Conservation (phyloP, 1,140 invertebrate species). For the Trypoxylus dichotomus region DNA sequence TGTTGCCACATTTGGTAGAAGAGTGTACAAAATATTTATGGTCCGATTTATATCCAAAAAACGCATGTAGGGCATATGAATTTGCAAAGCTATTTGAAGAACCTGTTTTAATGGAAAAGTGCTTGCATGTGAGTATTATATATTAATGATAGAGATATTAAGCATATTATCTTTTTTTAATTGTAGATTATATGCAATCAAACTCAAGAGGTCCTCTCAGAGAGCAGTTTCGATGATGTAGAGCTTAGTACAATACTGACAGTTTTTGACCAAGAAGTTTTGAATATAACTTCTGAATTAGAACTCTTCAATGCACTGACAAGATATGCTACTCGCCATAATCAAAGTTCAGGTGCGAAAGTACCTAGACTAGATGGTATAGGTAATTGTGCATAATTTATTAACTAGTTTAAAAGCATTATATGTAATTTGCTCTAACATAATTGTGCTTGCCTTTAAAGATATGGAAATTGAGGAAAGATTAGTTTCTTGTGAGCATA, state of each 20-base stretch:
- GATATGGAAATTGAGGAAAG: neutral
- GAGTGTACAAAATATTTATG: conserved; percentile 79
- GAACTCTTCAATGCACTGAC: conserved; percentile 74
- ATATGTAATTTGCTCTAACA: neutral
- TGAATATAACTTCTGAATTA: conserved; percentile 73
- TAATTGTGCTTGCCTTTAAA: conserved; percentile 1
- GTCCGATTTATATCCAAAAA: conserved; percentile 75
- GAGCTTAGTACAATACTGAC: conserved; percentile 72
- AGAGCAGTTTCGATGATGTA: conserved; percentile 74
- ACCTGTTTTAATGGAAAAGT: conserved; percentile 76
- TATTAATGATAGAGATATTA: too few relatives aligned
- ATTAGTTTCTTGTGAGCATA: neutral
- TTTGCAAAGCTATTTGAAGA: conserved; percentile 85
- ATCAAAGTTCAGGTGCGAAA: conserved; percentile 50
- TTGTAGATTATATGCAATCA: conserved; percentile 72
- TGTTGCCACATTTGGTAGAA: conserved; percentile 78
- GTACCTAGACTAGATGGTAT: conserved; percentile 52
- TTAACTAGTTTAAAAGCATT: conserved; percentile 37
- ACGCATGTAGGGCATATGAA: conserved; percentile 81
- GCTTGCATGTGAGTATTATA: conserved; percentile 63
- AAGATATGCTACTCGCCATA: conserved; percentile 63
- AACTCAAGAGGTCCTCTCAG: conserved; percentile 72
- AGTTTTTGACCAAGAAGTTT: conserved; percentile 71
- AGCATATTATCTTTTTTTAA: too few relatives aligned
- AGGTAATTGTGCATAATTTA: conserved; percentile 50